Percentiles rank a stretch among this genome's conserved stretches.
Evolutionary conservation across 2,797 vertebrate genomes (phyloP).

Genomic region (Myioborus melanocephalus): DNA sequence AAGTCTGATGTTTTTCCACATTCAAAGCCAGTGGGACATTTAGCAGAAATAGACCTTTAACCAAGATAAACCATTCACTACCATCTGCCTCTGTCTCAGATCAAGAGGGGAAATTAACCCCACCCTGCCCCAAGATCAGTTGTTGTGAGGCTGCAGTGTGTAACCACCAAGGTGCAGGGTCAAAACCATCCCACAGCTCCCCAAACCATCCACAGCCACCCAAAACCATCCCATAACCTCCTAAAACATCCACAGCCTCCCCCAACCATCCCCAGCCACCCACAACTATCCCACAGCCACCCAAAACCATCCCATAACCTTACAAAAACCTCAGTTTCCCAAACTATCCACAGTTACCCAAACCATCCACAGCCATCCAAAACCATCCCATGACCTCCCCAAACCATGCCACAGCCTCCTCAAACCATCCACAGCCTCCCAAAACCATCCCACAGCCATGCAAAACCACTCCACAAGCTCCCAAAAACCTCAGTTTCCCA

Average conservation of each 20-base stretch:
- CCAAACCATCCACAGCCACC: fast-evolving
- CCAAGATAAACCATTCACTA: neutral
- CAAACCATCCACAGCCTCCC: neutral
- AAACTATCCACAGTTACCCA: neutral
- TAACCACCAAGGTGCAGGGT: fast-evolving
- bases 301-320: neutral
- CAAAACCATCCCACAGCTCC: neutral
- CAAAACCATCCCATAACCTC: no score
- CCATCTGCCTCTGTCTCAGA: neutral
- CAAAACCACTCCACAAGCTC: neutral
- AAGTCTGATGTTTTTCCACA: neutral
- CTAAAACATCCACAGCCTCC: no score
- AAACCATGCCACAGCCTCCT: neutral
- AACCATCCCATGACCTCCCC: fast-evolving
- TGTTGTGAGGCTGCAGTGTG: neutral
- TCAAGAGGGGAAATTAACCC: neutral
- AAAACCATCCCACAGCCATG: neutral
- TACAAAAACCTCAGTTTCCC: no score
- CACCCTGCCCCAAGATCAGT: neutral
- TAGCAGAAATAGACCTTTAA: neutral
- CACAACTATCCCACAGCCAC: neutral
- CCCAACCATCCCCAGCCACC: neutral
- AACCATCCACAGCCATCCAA: neutral
- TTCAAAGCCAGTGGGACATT: neutral
- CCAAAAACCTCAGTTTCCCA: neutral